Evolutionary conservation across 2,113 vertebrate species (phyloP), one percentile per base, ranked within the genome.

Genomic region (Phyllopteryx taeniolatus): DNA sequence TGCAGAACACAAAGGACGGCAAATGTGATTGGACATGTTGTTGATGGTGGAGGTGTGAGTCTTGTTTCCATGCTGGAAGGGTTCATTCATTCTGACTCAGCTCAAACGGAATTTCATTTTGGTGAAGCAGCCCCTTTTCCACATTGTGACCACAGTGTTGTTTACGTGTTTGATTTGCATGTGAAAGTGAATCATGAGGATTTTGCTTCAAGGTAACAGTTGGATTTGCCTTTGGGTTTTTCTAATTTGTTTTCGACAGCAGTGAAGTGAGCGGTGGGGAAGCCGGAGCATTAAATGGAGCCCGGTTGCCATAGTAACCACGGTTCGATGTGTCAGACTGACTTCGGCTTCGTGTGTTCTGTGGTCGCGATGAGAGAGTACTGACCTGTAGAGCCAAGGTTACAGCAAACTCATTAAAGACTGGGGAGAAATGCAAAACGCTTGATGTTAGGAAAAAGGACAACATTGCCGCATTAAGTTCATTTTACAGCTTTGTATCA

Each of bases 61-160:
- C 78, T 90, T 91, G 91, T 93, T 87, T 92, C 92, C 84, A 92
- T 88, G 92, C 81, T 75, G 85, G 81, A 76, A 88, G 81, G 83
- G 79, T 87, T 88, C 79, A 85, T 79, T 79, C 70, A 47, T 31
- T 82, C 73, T 67, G 61, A 35, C 31, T 68, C 64, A 54, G 71
- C 39, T 19, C 64, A 70, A 76, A 86, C 64, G 9, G 19, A 68
- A 77, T 75, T 17, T 72, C n/a, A 72, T 72, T n/a, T 74, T 0
- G 66, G n/a, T 83, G 54, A 43, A 39, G 70, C 8, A 22, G 43
- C 39, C 19, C 20, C 67, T 81, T 76, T 67, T 64, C 14, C 46
- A 71, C 20, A 47, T 39, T 10, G 17, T 20, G 19, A 42, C 9
- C 20, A 22, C 10, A n/a, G 12, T 44, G 62, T 20, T 13, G 13